Base-by-base conservation (phyloP, 2,888 invertebrate genomes). In the Eurytoma adleriae region DNA sequence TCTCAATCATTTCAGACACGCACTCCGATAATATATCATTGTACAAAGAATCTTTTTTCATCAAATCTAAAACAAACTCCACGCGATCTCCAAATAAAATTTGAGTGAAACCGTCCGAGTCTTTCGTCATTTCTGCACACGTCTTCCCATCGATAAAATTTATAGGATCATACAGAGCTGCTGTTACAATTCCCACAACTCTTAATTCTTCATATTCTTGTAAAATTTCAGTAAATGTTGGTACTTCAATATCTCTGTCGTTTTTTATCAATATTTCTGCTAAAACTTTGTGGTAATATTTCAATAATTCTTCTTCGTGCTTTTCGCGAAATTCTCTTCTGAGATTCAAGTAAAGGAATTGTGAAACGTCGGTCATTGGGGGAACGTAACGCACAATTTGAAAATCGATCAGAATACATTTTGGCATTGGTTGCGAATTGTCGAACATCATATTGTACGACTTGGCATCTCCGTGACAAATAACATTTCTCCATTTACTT, bases 381-480 rank as follows among this genome's bases (percentile, higher is more conserved):
- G 85, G 70, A 14, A 81, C 82, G 54, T 94, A 95, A 30, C 94
- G 92, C 0, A 93, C 91, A 70, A 95, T 91, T 89, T 95, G 95
- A 85, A 94, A 96, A 88, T 96, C 96, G 3, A 96, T 93, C 14
- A 96, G 86, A 56, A 94, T 87, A 83, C 94, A 94, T 50, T 93
- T 92, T 10, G 68, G 75, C 13, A 48, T 1, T 2, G 75, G 67
- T 3, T 62, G 12, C 0, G 62, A 70, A 62, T 72, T 27, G 13
- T 78, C 72, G 30, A 78, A 66, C 71, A 79, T 74, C 13, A 79
- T 12, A n/a, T 79, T 79, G 62, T 24, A 61, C 1, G 61, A 67
- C n/a, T 40, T 30, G 40, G 40, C 48, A 20, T 73, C 79, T 2
- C 79, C 79, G n/a, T 79, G 79, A 50, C 56, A 61, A 30, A 79